phyloP scores from a whole-genome alignment of 1,140 invertebrate species.

The Chymomyza costata region DNA sequence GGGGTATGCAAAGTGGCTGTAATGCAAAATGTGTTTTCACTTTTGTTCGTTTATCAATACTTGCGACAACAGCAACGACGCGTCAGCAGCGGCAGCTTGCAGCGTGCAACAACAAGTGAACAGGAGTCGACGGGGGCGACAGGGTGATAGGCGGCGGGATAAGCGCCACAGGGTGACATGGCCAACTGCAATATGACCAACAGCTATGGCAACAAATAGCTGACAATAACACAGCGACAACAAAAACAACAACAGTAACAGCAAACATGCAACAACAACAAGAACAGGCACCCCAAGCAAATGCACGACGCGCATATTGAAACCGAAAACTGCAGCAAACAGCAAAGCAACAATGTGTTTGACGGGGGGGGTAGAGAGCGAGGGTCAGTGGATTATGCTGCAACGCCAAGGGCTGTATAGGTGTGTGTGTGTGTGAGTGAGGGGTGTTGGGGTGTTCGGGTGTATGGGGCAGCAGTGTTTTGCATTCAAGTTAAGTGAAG shows the following conservation, averaged over 20 bases:
- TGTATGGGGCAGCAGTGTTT: slow-evolving; percentile 16
- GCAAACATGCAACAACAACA: slow-evolving; percentile 16
- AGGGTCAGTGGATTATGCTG: slow-evolving; percentile 5
- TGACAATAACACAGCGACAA: slow-evolving; percentile 52
- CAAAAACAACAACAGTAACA: slow-evolving; percentile 19
- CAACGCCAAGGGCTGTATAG: slow-evolving; percentile 28
- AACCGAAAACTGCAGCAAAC: slow-evolving; percentile 58
- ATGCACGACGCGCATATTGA: slow-evolving; percentile 70
- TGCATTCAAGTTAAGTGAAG: slow-evolving; percentile 62
- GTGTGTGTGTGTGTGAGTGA: background rate
- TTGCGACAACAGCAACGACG: background rate
- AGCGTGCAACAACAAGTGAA: slow-evolving; percentile 1
- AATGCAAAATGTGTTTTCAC: slow-evolving; percentile 64
- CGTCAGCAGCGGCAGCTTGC: background rate
- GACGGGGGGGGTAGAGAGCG: background rate
- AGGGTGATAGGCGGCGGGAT: slow-evolving; percentile 19
- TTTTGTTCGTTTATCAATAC: slow-evolving; percentile 62
- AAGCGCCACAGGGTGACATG: slow-evolving; percentile 49
- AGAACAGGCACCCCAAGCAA: slow-evolving; percentile 49
- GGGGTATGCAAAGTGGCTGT: slow-evolving; percentile 21
- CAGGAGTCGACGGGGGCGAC: background rate
- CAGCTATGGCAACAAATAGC: slow-evolving; percentile 67
- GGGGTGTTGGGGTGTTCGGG: background rate
- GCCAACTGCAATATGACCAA: slow-evolving; percentile 58
- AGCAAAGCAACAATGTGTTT: no score